Evolutionary conservation across 1,140 invertebrate species (phyloP).

Genomic region (Arctopsyche grandis): DNA sequence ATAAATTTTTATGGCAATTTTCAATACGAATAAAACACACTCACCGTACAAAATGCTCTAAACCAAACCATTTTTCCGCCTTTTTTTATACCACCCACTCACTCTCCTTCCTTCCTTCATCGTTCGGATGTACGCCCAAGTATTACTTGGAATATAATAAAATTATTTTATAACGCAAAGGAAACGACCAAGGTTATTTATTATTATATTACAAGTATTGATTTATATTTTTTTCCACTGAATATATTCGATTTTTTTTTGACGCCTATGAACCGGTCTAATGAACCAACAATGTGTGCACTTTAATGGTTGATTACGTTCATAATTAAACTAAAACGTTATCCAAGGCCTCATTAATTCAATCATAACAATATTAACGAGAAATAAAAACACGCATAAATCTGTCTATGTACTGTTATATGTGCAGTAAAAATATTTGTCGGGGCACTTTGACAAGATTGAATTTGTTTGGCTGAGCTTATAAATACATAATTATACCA

Average conservation of each 20-base stretch:
- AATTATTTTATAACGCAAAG: background rate
- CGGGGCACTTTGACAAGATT: too few species aligned
- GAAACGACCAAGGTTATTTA: constrained; percentile 6
- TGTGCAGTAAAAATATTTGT: too few species aligned
- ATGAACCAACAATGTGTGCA: background rate
- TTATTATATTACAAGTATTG: background rate
- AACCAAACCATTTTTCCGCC: background rate
- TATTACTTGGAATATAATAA: background rate
- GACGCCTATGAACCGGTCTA: background rate
- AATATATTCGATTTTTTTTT: background rate
- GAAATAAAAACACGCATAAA: too few species aligned
- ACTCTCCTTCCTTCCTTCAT: background rate
- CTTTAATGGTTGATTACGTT: background rate
- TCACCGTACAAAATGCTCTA: constrained; percentile 10
- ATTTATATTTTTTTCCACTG: background rate
- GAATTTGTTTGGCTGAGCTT: too few species aligned
- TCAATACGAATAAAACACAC: constrained; percentile 32
- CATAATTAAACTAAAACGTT: background rate
- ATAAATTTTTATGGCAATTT: constrained; percentile 41
- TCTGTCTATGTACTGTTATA: too few species aligned
- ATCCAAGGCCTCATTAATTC: too few species aligned
- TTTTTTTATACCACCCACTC: background rate
- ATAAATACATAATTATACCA: too few species aligned
- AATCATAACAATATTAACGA: too few species aligned
- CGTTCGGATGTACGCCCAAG: too few species aligned